Evolutionary conservation across 2,113 vertebrate genomes (phyloP), one percentile per base, ranked within the genome.

Genomic region (Bos javanicus): DNA sequence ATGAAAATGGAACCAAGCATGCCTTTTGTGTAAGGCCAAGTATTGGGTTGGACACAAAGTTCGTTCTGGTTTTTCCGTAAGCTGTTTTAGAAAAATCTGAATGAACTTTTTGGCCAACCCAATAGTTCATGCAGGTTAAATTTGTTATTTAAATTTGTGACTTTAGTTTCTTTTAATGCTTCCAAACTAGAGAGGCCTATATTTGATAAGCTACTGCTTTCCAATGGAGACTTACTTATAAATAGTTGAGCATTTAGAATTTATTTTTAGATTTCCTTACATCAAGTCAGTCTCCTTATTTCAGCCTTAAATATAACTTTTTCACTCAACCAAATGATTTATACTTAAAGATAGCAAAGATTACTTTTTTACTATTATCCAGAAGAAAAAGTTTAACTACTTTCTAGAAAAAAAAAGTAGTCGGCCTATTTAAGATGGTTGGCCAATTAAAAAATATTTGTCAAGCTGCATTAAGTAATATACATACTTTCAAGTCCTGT

Each of bases 401-500:
- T 71, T 39, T 39, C 67, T 13, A 71, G n/a, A 6, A 71, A 39
- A 64, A 64, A 19, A 86, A 85, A 80, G 12, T 14, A 67, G 5
- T 92, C 87, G 6, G n/a, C 10, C 19, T 28, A 67, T 52, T 78
- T 84, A 83, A 67, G 90, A 92, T 57, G 5, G 36, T 5, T 87
- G 12, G 39, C 10, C 23, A 30, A 67, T n/a, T 76, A 71, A 71
- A 67, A 92, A 92, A 15, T 13, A 76, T n/a, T 6, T 76, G n/a
- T 56, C 7, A 93, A 52, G 12, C 13, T 33, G 25, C 23, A 67
- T 28, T 15, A 81, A 74, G 5, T 26, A 82, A 81, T 26, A 46
- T 26, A 95, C 94, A 0, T 98, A 99, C 99, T 99, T 99, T 99
- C 76, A 99, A 98, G 97, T 99, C 99, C 59, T 99, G 99, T 90